A percentile compares a stretch with the other conserved stretches of the same genome.
Conservation (phyloP, 2,888 invertebrate species). For the Anorthoa munda region DNA sequence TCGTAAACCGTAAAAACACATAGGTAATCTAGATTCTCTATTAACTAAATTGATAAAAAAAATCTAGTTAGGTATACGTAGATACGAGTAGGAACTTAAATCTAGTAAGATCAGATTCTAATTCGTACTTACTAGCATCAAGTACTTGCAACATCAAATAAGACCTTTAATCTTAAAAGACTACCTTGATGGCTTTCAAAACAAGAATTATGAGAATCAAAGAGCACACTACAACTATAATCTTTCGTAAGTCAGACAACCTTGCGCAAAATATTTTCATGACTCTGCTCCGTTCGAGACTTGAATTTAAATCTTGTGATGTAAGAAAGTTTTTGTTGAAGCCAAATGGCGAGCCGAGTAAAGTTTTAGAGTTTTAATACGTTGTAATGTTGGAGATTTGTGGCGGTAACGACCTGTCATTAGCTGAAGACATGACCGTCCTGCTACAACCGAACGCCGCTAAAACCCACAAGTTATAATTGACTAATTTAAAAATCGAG, state of each 20-base stretch:
- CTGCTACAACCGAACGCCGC: constrained; percentile 66
- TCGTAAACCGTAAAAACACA: background rate
- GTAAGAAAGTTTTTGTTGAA: constrained; percentile 88
- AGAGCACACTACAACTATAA: constrained; percentile 53
- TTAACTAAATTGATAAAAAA: background rate
- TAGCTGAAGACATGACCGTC: constrained; percentile 82
- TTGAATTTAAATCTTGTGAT: constrained; percentile 89
- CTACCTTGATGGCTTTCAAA: constrained; percentile 35
- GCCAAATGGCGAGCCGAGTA: constrained; percentile 85
- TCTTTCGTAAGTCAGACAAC: constrained; percentile 67
- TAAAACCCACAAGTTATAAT: constrained; percentile 77
- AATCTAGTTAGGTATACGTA: background rate
- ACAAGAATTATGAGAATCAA: constrained; percentile 47
- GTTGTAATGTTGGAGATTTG: constrained; percentile 89
- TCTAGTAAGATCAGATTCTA: constrained; percentile 25
- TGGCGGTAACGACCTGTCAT: constrained; percentile 88
- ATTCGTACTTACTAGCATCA: background rate
- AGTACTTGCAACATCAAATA: constrained; percentile 6
- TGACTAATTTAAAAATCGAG: constrained; percentile 76
- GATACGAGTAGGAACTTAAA: background rate
- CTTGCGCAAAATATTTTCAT: constrained; percentile 68
- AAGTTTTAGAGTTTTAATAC: constrained; percentile 90
- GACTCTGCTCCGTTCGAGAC: constrained; percentile 77
- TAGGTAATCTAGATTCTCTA: background rate
- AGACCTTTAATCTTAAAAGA: constrained; percentile 10